Evolutionary conservation across 2,113 vertebrate genomes (phyloP).

Genomic region (Lampris megalopsis): DNA sequence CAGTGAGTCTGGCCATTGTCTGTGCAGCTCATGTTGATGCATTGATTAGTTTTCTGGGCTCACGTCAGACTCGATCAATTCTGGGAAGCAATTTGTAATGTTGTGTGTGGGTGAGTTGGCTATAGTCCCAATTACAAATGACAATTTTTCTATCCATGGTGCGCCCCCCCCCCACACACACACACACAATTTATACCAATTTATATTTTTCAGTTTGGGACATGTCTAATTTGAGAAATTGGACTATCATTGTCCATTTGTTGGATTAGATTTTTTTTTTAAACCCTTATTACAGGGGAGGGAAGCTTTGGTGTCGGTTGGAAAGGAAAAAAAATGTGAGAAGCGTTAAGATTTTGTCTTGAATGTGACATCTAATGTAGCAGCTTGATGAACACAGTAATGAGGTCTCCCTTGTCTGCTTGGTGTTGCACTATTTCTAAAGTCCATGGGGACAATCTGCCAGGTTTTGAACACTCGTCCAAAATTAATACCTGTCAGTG

Average conservation of each 20-base stretch:
- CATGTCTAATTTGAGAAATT: slow-evolving; percentile 33
- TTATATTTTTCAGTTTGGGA: slow-evolving; percentile 23
- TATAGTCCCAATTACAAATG: slow-evolving; percentile 22
- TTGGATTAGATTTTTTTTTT: slow-evolving; percentile 6
- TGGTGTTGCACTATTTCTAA: slow-evolving; percentile 91
- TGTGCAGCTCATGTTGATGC: slow-evolving; percentile 34
- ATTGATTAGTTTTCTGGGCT: slow-evolving; percentile 45
- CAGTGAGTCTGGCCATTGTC: slow-evolving; percentile 27
- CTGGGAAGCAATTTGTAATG: slow-evolving; percentile 59
- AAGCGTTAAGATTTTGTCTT: slow-evolving; percentile 48
- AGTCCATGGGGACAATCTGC: slow-evolving; percentile 81
- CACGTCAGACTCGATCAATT: slow-evolving; percentile 45
- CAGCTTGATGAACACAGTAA: slow-evolving; percentile 67
- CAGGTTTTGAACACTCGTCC: slow-evolving; percentile 49
- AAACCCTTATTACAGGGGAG: slow-evolving; percentile 45
- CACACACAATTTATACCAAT: slow-evolving; percentile 55
- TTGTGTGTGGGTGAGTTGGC: slow-evolving; percentile 37
- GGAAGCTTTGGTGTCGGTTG: slow-evolving; percentile 58
- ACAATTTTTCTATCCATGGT: slow-evolving; percentile 67
- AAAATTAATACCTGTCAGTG: slow-evolving; percentile 66
- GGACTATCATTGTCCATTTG: slow-evolving; percentile 16
- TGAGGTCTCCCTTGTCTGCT: slow-evolving; percentile 89
- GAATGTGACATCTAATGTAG: slow-evolving; percentile 75
- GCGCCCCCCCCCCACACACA: slow-evolving; percentile 71
- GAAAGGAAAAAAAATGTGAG: slow-evolving; percentile 48